These are phyloP conservation scores for Lasioglossum oenotherae DNA, from an alignment of 2,888 invertebrate genomes.

Conservation along the genomic window DNA sequence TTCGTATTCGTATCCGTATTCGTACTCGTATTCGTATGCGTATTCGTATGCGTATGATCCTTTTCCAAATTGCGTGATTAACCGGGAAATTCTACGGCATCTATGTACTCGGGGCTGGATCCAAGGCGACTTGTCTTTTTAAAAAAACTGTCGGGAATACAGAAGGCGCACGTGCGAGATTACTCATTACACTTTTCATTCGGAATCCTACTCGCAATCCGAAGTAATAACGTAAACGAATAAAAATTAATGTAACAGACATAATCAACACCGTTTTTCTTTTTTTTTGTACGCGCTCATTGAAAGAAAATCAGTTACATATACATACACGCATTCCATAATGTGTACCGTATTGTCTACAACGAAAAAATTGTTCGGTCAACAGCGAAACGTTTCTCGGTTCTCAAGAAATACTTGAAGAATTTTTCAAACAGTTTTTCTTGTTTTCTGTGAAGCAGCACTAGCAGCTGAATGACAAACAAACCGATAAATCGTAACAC, in stretches of 20 bases:
- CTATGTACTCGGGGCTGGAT: conserved; percentile 81
- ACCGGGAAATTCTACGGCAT: conserved; percentile 76
- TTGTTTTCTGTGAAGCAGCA: not conserved
- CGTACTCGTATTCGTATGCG: conserved; percentile 30
- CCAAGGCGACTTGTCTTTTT: conserved; percentile 80
- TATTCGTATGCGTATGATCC: conserved; percentile 71
- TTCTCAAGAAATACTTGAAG: not conserved
- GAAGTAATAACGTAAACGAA: conserved; percentile 55
- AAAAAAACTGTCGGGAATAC: conserved; percentile 83
- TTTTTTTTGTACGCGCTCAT: conserved; percentile 48
- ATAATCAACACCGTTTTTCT: conserved; percentile 39
- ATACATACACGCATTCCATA: conserved; percentile 31
- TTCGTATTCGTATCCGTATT: not conserved
- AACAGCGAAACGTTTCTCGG: conserved; percentile 1
- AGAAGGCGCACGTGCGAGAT: conserved; percentile 81
- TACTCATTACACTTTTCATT: conserved; percentile 65
- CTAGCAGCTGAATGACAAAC: not conserved
- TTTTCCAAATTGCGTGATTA: conserved; percentile 79
- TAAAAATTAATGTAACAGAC: conserved; percentile 28
- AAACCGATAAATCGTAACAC: not conserved
- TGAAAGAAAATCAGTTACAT: conserved; percentile 39
- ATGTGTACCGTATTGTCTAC: conserved; percentile 31
- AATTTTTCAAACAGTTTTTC: not conserved
- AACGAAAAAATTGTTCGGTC: conserved; percentile 15
- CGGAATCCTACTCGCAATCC: conserved; percentile 63